phyloP scores from a whole-genome alignment of 1,140 invertebrate genomes.

The Drosophila suzukii region DNA sequence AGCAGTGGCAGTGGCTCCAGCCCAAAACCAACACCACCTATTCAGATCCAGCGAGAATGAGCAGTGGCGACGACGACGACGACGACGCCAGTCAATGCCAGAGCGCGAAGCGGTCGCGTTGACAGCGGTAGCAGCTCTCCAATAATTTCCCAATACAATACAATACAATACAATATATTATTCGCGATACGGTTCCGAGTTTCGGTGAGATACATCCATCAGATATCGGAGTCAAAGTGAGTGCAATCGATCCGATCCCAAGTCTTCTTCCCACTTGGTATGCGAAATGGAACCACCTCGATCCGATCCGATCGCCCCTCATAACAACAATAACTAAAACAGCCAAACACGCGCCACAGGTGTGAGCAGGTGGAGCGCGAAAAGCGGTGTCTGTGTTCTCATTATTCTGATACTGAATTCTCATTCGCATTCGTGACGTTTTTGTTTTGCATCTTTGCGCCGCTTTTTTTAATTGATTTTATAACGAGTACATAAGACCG shows the following conservation, averaged over 20 bases:
- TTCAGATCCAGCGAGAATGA: constrained; percentile 49
- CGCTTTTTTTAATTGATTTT: constrained; percentile 54
- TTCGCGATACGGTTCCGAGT: constrained; percentile 17
- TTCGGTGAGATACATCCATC: background rate
- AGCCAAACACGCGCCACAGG: constrained; percentile 62
- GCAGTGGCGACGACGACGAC: constrained; percentile 27
- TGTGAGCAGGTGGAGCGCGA: constrained; percentile 49
- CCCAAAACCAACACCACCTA: constrained; percentile 30
- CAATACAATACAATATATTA: constrained; percentile 12
- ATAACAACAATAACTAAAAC: constrained; percentile 18
- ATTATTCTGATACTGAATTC: constrained; percentile 33
- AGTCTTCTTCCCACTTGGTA: constrained; percentile 16
- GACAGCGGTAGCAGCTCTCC: constrained; percentile 72
- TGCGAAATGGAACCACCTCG: constrained; percentile 21
- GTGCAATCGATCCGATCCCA: constrained; percentile 27
- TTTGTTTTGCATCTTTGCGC: constrained; percentile 45
- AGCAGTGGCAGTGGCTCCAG: constrained; percentile 23
- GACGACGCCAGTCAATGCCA: constrained; percentile 69
- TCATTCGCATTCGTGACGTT: constrained; percentile 26
- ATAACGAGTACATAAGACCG: constrained; percentile 27
- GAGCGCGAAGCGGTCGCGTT: constrained; percentile 76
- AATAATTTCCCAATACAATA: constrained; percentile 38
- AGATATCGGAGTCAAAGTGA: constrained; percentile 10
- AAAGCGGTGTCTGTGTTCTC: constrained; percentile 39
- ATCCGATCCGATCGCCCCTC: constrained; percentile 3